A percentile compares a stretch with the other conserved stretches of the same genome.
Evolutionary conservation across 2,888 invertebrate genomes (phyloP).

Genomic region (Xestia ashworthii): DNA sequence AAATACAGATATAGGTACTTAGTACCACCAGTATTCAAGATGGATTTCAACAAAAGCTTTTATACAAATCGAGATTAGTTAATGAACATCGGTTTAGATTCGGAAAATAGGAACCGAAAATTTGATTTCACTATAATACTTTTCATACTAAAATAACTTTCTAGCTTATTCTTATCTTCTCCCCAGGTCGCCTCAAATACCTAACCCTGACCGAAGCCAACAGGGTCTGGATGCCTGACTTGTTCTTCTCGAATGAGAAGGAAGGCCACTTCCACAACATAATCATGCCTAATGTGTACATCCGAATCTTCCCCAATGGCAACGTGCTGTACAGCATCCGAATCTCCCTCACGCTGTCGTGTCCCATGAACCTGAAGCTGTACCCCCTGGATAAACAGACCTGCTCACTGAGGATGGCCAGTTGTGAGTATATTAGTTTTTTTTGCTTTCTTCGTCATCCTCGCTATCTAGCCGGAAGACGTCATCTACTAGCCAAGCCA

Average conservation of each 20-base stretch:
- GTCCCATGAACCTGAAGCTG: conserved; percentile 99
- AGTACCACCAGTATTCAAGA: neutral
- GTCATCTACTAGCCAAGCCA: neutral
- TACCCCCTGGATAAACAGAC: conserved; percentile 99
- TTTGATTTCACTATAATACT: neutral
- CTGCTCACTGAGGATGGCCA: conserved; percentile 98
- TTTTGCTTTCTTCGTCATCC: neutral
- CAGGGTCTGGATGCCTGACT: conserved; percentile 99
- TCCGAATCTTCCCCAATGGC: conserved; percentile 98
- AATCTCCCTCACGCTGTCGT: conserved; percentile 98
- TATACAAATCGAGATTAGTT: neutral
- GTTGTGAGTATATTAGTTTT: conserved; percentile 94
- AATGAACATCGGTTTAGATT: neutral
- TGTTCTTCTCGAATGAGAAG: conserved; percentile 99
- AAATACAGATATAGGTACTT: neutral
- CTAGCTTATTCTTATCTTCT: neutral
- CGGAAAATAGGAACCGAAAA: neutral
- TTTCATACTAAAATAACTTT: neutral
- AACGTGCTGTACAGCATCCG: conserved; percentile 99
- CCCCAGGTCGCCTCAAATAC: conserved; percentile 95
- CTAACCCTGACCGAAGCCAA: conserved; percentile 98
- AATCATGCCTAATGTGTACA: conserved; percentile 99
- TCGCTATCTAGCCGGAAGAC: neutral
- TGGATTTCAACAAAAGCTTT: neutral
- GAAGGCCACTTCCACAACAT: conserved; percentile 99